phyloP scores from a whole-genome alignment of 2,797 vertebrate genomes.

The Sebastes nivosus region DNA sequence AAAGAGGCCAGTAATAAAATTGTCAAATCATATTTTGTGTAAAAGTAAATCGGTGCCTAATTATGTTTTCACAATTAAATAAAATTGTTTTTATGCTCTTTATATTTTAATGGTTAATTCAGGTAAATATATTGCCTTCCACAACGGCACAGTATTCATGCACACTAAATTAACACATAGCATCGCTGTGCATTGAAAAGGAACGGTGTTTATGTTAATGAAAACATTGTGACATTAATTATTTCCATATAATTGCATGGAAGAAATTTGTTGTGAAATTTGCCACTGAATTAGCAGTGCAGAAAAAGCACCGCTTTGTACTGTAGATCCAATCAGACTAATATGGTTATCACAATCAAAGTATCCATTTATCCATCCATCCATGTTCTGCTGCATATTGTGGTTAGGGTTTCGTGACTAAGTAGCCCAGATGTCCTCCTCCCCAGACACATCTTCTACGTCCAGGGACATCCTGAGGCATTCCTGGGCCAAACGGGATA shows the following conservation, averaged over 20 bases:
- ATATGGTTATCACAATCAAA: not conserved
- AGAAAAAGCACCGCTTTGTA: not conserved
- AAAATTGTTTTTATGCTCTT: not conserved
- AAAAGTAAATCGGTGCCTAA: not conserved
- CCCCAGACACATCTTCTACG: not conserved
- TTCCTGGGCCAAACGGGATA: conserved; percentile 12
- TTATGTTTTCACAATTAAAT: not conserved
- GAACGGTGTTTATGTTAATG: not conserved
- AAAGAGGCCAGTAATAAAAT: too few species aligned
- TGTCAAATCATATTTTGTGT: not conserved
- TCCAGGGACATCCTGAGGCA: not conserved
- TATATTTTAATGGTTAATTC: not conserved
- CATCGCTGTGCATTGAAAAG: not conserved
- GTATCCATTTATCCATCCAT: not conserved
- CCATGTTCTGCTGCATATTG: not conserved
- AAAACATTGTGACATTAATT: not conserved
- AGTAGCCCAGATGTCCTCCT: not conserved
- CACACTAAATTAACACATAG: not conserved
- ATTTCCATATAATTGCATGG: not conserved
- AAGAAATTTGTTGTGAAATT: not conserved
- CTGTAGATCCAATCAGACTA: conserved; percentile 1
- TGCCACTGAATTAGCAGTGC: too few species aligned
- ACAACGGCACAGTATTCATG: not conserved
- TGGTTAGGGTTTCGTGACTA: not conserved
- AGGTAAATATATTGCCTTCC: not conserved